Conservation (phyloP, 2,888 invertebrate species). For the Tanytarsus gracilentus region DNA sequence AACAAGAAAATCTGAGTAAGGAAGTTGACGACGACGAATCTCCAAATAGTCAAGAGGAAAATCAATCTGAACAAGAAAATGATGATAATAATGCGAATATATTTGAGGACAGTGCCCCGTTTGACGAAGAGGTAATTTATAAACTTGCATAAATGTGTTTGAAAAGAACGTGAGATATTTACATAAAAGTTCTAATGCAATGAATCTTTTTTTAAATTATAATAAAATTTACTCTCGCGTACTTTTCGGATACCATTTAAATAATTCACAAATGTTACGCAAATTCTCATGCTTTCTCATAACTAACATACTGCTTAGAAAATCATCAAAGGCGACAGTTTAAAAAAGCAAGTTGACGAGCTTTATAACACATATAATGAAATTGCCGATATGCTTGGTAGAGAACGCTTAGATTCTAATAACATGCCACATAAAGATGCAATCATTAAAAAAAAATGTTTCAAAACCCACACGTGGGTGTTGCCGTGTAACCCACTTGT, state of each 20-base stretch:
- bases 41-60: constrained; percentile 34
- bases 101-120: constrained; percentile 26
- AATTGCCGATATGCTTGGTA: constrained; percentile 29
- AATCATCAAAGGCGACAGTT: neutral
- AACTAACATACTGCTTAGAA: too few relatives aligned
- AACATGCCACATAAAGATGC: neutral
- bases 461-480: neutral
- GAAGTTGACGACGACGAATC: constrained; percentile 36
- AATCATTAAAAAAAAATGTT: neutral
- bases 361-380: constrained; percentile 30
- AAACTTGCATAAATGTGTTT: too few relatives aligned
- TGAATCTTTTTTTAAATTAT: too few relatives aligned
- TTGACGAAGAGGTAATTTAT: constrained; percentile 30
- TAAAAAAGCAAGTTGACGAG: constrained; percentile 30
- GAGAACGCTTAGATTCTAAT: neutral
- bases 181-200: too few relatives aligned
- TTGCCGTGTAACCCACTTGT: too few relatives aligned
- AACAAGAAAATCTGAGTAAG: constrained; percentile 35
- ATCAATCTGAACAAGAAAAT: constrained; percentile 34
- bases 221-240: too few relatives aligned
- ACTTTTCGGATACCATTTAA: too few relatives aligned
- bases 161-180: too few relatives aligned
- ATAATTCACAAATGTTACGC: too few relatives aligned
- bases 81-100: constrained; percentile 32
- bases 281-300: too few relatives aligned